A percentile compares a stretch with the other conserved stretches of the same genome.
phyloP scores from a whole-genome alignment of 1,140 invertebrate genomes.

The Coboldia fuscipes region DNA sequence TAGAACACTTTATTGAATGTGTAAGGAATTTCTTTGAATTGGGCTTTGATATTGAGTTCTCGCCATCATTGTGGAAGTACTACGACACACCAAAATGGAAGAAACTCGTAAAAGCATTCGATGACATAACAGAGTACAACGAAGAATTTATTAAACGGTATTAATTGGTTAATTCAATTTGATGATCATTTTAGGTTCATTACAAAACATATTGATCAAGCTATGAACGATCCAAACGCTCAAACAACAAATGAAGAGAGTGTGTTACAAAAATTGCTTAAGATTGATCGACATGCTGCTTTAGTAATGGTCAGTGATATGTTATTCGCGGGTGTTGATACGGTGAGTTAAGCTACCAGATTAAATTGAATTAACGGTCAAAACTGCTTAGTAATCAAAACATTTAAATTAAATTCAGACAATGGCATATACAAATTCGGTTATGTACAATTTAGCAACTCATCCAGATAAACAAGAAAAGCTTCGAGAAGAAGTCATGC shows the following conservation, averaged over 20 bases:
- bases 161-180: no score
- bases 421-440: neutral
- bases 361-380: no score
- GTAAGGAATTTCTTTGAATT: conserved; percentile 32
- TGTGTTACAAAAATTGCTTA: conserved; percentile 29
- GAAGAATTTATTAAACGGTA: no score
- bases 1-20: conserved; percentile 31
- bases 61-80: conserved; percentile 32
- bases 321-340: conserved; percentile 47
- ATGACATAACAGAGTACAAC: conserved; percentile 6
- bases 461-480: conserved; percentile 24
- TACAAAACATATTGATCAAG: conserved; percentile 10
- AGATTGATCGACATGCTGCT: conserved; percentile 29
- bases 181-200: neutral
- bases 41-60: conserved; percentile 30
- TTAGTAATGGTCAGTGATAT: conserved; percentile 40
- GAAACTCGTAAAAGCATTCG: conserved; percentile 23
- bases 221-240: conserved; percentile 10
- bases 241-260: conserved; percentile 13
- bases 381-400: no score
- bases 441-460: conserved; percentile 15
- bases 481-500: conserved; percentile 27
- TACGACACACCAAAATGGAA: conserved; percentile 27
- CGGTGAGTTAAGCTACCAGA: no score
- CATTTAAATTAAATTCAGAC: no score